Evolutionary conservation across 2,113 vertebrate species (phyloP).

Genomic region (Psittacara wagleri): DNA sequence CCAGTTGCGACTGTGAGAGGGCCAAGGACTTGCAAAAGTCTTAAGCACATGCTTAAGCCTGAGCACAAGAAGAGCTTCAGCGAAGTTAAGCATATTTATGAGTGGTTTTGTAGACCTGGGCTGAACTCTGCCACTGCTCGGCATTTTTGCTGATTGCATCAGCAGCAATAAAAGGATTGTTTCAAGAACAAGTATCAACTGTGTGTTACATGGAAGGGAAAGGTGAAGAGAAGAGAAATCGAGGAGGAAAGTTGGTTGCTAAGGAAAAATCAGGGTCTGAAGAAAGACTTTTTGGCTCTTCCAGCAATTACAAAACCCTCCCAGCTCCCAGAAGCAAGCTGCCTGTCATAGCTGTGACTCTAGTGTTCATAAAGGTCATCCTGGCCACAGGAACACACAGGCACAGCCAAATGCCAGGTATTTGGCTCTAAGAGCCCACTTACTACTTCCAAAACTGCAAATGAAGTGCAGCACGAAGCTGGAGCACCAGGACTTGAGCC

Average conservation of each 20-base stretch:
- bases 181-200: background rate
- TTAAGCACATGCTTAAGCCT: background rate
- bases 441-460: constrained; percentile 17
- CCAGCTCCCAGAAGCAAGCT: constrained; percentile 5
- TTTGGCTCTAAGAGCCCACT: background rate
- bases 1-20: background rate
- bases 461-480: background rate
- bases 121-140: constrained; percentile 16
- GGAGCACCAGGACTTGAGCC: background rate
- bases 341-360: constrained; percentile 2
- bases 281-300: constrained; percentile 34
- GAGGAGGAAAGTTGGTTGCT: constrained; percentile 18
- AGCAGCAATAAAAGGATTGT: background rate
- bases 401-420: constrained; percentile 18
- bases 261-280: constrained; percentile 6
- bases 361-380: constrained; percentile 43
- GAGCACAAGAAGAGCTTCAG: background rate
- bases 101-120: background rate
- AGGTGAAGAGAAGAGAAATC: constrained; percentile 51
- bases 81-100: background rate
- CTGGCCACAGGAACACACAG: constrained; percentile 21
- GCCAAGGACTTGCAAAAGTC: background rate
- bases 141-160: background rate
- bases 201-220: constrained; percentile 38
- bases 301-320: constrained; percentile 46